Evolutionary conservation across 2,888 invertebrate species (phyloP).

Genomic region (Hydropsyche betteni): DNA sequence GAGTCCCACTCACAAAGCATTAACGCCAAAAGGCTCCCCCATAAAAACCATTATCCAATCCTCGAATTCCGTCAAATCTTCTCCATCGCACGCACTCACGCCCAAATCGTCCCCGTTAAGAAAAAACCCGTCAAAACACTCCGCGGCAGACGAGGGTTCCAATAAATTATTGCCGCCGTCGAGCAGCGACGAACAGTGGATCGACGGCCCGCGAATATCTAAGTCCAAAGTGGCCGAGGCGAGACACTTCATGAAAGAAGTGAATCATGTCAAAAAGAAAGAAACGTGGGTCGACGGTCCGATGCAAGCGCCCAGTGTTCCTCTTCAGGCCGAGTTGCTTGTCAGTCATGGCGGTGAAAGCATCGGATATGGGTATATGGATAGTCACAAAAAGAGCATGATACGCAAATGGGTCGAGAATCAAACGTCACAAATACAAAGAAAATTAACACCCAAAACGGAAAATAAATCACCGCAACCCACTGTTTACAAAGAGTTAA

Average conservation of each 20-base stretch:
- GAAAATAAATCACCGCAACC: conserved; percentile 62
- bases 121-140: conserved; percentile 59
- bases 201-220: conserved; percentile 92
- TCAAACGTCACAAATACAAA: conserved; percentile 83
- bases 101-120: conserved; percentile 69
- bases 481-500: conserved; percentile 66
- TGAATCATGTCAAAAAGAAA: conserved; percentile 77
- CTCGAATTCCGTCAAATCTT: conserved; percentile 63
- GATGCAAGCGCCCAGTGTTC: conserved; percentile 71
- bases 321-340: conserved; percentile 63
- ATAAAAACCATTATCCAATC: conserved; percentile 58
- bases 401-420: conserved; percentile 93
- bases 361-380: conserved; percentile 87
- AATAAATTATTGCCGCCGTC: conserved; percentile 54
- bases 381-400: conserved; percentile 91
- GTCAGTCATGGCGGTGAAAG: conserved; percentile 64
- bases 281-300: conserved; percentile 98
- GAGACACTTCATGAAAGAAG: conserved; percentile 80
- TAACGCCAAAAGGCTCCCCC: conserved; percentile 66
- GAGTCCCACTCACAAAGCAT: conserved; percentile 69
- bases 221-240: conserved; percentile 85
- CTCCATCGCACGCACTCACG: conserved; percentile 62
- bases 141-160: conserved; percentile 60
- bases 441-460: conserved; percentile 65
- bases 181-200: conserved; percentile 92